A percentile compares a stretch with the other conserved stretches of the same genome.
These are phyloP conservation scores for Macropodus opercularis DNA, from an alignment of 2,797 vertebrate species.

Conservation along the genomic window DNA sequence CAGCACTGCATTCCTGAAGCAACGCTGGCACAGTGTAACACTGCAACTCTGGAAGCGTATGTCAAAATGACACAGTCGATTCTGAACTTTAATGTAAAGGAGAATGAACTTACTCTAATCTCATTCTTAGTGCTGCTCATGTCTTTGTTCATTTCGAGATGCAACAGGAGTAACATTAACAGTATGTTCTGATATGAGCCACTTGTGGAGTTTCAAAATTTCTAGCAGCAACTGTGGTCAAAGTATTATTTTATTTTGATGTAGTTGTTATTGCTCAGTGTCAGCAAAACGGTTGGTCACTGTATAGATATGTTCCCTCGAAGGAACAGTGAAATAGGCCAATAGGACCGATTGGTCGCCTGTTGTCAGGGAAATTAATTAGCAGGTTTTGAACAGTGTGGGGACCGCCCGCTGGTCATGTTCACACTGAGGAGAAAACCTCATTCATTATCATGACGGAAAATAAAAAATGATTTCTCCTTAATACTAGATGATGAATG, in stretches of 20 bases:
- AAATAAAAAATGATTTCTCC: conserved; percentile 27
- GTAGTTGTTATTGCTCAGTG: conserved; percentile 2
- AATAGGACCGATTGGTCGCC: conserved; percentile 37
- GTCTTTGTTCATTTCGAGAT: conserved; percentile 1
- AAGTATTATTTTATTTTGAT: not conserved
- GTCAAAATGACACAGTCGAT: conserved; percentile 17
- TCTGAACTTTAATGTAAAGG: conserved; percentile 33
- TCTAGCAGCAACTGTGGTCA: not conserved
- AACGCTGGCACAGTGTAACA: conserved; percentile 31
- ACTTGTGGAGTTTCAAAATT: conserved; percentile 8
- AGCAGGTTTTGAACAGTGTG: conserved; percentile 40
- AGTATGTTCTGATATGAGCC: conserved; percentile 1
- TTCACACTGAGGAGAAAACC: conserved; percentile 39
- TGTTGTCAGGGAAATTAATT: conserved; percentile 53
- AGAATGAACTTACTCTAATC: conserved; percentile 30
- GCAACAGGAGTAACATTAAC: not conserved
- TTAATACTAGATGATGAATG: conserved; percentile 45
- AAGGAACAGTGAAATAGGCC: conserved; percentile 38
- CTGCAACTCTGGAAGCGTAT: conserved; percentile 19
- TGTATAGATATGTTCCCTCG: conserved; percentile 16
- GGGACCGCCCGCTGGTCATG: conserved; percentile 29
- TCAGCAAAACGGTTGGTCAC: conserved; percentile 23
- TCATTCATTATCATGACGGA: conserved; percentile 43
- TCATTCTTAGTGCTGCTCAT: conserved; percentile 15
- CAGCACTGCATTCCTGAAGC: conserved; percentile 18